phyloP scores from a whole-genome alignment of 2,888 invertebrate genomes.

The Drosophila emarginata region DNA sequence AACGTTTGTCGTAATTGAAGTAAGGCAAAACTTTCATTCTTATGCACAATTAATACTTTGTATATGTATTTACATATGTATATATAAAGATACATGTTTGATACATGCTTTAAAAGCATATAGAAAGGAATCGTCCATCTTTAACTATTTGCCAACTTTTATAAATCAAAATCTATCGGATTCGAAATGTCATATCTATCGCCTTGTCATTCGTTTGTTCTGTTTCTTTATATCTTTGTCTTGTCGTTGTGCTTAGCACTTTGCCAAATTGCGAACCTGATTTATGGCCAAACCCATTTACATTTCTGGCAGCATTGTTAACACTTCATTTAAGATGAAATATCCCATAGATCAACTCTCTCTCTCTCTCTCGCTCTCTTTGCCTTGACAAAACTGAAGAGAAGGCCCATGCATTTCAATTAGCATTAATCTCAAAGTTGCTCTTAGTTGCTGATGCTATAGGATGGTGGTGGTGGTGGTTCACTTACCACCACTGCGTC shows the following conservation, averaged over 20 bases:
- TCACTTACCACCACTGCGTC: neutral
- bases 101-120: no score
- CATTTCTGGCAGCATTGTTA: slow-evolving; percentile 58
- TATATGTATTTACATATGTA: no score
- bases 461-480: neutral
- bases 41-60: no score
- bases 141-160: neutral
- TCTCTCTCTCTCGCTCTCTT: neutral
- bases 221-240: neutral
- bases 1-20: neutral
- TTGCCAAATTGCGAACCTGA: slow-evolving; percentile 75
- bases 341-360: slow-evolving; percentile 18
- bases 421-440: slow-evolving; percentile 6
- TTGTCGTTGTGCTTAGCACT: slow-evolving; percentile 55
- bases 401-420: slow-evolving; percentile 5
- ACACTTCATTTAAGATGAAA: slow-evolving; percentile 71
- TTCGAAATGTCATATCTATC: slow-evolving; percentile 19
- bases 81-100: no score
- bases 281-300: slow-evolving; percentile 48
- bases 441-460: neutral
- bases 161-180: slow-evolving; percentile 13
- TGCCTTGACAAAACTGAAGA: neutral
- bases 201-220: slow-evolving; percentile 27
- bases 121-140: no score
- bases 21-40: no score